phyloP scores from a whole-genome alignment of 2,888 invertebrate species.

The Cantharis rufa region DNA sequence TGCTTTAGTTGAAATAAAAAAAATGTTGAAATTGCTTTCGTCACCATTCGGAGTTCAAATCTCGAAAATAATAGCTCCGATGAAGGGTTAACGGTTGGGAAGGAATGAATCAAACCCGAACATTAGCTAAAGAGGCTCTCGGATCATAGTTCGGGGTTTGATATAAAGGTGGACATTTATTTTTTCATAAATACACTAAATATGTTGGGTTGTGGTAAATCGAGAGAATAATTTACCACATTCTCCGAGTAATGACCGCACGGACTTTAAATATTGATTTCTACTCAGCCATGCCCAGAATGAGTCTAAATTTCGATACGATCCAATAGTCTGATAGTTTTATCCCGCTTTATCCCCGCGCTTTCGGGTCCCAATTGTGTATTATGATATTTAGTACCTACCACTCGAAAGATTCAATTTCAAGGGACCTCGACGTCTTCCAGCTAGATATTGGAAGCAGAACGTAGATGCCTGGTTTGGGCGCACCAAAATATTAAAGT shows the following conservation, averaged over 20 bases:
- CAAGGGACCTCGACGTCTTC: not conserved
- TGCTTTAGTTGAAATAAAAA: not conserved
- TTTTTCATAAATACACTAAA: not conserved
- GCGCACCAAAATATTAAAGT: not conserved
- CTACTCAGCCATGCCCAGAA: not conserved
- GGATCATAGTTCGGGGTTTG: not conserved
- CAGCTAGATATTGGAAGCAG: not conserved
- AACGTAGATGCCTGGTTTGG: not conserved
- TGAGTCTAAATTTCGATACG: not conserved
- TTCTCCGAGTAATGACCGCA: not conserved
- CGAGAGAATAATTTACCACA: not conserved
- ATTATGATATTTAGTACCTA: not conserved
- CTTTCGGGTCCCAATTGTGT: not conserved
- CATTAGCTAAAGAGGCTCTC: not conserved
- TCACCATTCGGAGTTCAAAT: not conserved
- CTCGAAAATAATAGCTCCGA: not conserved
- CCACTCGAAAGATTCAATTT: not conserved
- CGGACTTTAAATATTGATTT: not conserved
- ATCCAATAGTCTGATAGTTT: not conserved
- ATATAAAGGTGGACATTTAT: not conserved
- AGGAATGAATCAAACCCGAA: not conserved
- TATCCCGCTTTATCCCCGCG: not conserved
- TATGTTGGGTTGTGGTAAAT: not conserved
- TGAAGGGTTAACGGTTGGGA: not conserved
- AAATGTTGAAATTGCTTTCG: not conserved